A percentile compares a stretch with the other conserved stretches of the same genome.
phyloP scores from a whole-genome alignment of 2,888 invertebrate genomes.

The Stenodema calcarata region DNA sequence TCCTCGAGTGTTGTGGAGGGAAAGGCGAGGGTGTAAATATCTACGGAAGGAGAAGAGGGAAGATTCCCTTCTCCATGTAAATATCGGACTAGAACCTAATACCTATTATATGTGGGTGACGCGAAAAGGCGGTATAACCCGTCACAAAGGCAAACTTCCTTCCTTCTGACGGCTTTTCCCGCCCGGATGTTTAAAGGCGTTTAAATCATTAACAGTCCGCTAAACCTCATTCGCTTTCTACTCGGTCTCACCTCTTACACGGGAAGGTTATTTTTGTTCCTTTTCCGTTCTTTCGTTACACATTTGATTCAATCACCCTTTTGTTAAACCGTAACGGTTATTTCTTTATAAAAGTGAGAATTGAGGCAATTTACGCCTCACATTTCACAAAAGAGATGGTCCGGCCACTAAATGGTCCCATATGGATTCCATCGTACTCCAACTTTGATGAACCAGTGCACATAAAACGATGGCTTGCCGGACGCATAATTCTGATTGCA shows the following conservation, averaged over 20 bases:
- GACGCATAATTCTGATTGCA: too few relatives aligned
- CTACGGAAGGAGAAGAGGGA: neutral
- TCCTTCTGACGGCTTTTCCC: neutral
- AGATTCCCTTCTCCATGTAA: neutral
- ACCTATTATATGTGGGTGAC: neutral
- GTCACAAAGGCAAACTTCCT: neutral
- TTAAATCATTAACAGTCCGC: slow-evolving; percentile 2
- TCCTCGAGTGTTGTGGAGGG: neutral
- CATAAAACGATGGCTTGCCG: too few relatives aligned
- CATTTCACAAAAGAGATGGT: too few relatives aligned
- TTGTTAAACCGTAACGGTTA: neutral
- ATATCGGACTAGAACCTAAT: neutral
- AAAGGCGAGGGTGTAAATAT: neutral
- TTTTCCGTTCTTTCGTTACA: neutral
- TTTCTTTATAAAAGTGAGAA: too few relatives aligned
- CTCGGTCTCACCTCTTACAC: neutral
- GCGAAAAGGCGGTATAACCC: neutral
- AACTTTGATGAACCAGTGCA: too few relatives aligned
- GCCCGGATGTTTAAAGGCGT: neutral
- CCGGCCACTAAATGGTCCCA: too few relatives aligned
- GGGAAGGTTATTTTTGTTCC: neutral
- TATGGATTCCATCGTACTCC: too few relatives aligned
- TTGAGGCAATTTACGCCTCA: too few relatives aligned
- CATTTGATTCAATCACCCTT: neutral
- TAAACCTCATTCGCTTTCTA: neutral